Percentiles rank a stretch among this genome's conserved stretches.
phyloP scores from a whole-genome alignment of 1,140 invertebrate genomes.

The Kradibia gibbosae region DNA sequence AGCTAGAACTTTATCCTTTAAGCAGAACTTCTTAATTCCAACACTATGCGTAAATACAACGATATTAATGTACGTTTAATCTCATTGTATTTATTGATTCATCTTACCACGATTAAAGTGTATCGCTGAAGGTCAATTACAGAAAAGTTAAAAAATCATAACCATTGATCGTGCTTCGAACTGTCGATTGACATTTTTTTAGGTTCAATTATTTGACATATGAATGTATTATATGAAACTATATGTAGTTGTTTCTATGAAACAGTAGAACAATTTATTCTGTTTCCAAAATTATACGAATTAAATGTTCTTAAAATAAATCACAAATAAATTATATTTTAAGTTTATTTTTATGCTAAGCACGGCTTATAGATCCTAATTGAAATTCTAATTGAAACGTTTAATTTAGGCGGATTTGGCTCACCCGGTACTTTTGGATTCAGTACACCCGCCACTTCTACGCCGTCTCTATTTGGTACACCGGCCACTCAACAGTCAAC shows the following conservation, averaged over 20 bases:
- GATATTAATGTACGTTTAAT: not conserved
- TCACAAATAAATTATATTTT: not conserved
- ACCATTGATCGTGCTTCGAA: not conserved
- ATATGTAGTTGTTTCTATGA: not conserved
- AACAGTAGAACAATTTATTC: not conserved
- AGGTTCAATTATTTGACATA: slow-evolving; percentile 33
- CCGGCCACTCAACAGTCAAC: slow-evolving; percentile 53
- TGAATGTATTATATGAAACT: slow-evolving; percentile 17
- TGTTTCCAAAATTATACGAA: too few relatives aligned
- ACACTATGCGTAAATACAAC: not conserved
- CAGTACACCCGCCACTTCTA: slow-evolving; percentile 54
- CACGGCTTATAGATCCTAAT: slow-evolving; percentile 40
- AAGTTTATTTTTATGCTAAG: not conserved
- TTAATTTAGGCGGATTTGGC: slow-evolving; percentile 59
- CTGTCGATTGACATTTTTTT: slow-evolving; percentile 40
- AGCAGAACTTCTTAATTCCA: not conserved
- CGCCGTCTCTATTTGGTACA: slow-evolving; percentile 53
- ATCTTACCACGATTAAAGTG: not conserved
- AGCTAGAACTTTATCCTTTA: not conserved
- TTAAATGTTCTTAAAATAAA: too few relatives aligned
- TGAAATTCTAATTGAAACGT: not conserved
- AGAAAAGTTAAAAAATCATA: slow-evolving; percentile 14
- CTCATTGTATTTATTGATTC: not conserved
- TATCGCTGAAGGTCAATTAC: not conserved
- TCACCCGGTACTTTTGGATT: slow-evolving; percentile 66